phyloP scores from a whole-genome alignment of 2,797 vertebrate genomes.

The Sarcoramphus papa region DNA sequence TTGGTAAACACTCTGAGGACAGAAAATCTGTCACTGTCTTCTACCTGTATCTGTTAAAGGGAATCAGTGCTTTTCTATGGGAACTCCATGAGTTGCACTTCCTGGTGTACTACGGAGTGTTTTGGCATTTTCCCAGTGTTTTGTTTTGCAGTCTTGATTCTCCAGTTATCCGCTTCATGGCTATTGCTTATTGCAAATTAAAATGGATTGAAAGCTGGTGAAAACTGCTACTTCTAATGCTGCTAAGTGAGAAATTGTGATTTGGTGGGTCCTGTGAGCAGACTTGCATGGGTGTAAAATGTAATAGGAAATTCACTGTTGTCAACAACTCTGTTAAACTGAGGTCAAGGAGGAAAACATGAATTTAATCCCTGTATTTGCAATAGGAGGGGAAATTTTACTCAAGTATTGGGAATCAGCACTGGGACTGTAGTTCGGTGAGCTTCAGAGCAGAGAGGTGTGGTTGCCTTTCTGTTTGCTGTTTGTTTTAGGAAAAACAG shows the following conservation, averaged over 20 bases:
- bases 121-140: not conserved
- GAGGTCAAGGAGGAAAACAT: not conserved
- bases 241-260: not conserved
- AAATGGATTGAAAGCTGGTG: not conserved
- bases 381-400: not conserved
- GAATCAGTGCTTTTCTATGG: not conserved
- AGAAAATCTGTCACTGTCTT: not conserved
- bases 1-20: not conserved
- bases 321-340: not conserved
- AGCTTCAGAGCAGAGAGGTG: not conserved
- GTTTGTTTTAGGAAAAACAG: not conserved
- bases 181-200: not conserved
- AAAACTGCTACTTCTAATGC: not conserved
- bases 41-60: not conserved
- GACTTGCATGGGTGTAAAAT: not conserved
- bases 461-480: not conserved
- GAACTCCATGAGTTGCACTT: not conserved
- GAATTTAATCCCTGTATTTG: not conserved
- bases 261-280: not conserved
- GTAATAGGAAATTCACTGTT: not conserved
- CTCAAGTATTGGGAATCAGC: not conserved
- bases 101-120: fast-evolving
- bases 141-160: not conserved
- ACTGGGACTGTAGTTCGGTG: not conserved
- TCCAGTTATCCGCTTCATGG: not conserved